These are phyloP conservation scores for Aphelocoma coerulescens DNA, from an alignment of 2,113 vertebrate species.

Conservation along the genomic window DNA sequence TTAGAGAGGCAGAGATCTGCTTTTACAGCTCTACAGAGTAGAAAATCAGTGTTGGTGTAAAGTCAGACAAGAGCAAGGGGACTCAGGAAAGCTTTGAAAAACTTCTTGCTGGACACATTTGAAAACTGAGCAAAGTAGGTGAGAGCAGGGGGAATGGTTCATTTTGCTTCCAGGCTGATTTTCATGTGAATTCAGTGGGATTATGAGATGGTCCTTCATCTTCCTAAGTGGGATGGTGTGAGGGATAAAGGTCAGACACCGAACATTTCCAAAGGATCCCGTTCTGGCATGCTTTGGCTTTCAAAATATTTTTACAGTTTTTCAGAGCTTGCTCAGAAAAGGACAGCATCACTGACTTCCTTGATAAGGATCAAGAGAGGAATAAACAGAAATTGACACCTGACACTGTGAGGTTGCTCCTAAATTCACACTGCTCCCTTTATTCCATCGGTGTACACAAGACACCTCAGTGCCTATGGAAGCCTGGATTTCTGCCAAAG, in stretches of 20 bases:
- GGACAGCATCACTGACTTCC: background rate
- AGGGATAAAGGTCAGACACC: background rate
- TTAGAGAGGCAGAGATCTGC: background rate
- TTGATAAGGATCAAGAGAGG: background rate
- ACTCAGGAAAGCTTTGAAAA: background rate
- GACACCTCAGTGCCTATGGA: accelerated
- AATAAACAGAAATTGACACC: background rate
- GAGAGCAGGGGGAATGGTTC: background rate
- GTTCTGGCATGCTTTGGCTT: background rate
- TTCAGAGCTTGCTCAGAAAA: background rate
- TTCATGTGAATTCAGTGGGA: background rate
- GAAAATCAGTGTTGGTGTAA: background rate
- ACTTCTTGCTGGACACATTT: background rate
- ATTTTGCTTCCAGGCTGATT: background rate
- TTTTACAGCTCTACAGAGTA: background rate
- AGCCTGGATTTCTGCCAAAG: background rate
- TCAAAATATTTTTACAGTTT: background rate
- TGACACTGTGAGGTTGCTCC: background rate
- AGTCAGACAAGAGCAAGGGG: background rate
- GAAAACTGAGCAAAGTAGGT: background rate
- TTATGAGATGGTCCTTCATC: background rate
- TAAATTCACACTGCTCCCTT: background rate
- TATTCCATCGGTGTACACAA: background rate
- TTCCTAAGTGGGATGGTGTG: background rate
- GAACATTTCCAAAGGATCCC: background rate